These are phyloP conservation scores for Oscheius sp. DNA, from an alignment of 2,888 invertebrate species.

Conservation along the genomic window DNA sequence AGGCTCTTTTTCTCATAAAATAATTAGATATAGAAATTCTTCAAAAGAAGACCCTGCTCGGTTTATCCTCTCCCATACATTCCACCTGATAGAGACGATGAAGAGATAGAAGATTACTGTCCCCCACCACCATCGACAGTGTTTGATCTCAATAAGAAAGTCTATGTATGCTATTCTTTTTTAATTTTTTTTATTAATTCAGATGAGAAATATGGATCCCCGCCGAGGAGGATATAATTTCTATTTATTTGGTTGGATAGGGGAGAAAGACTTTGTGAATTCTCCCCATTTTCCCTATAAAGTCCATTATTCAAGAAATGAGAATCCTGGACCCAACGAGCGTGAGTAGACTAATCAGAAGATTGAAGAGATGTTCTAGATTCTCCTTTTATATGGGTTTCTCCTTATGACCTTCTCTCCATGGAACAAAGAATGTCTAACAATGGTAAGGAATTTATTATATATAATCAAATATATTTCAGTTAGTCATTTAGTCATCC, in stretches of 20 bases:
- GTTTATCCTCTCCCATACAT: constrained; percentile 6
- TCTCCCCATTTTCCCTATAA: constrained; percentile 43
- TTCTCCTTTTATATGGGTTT: constrained; percentile 39
- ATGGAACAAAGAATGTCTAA: constrained; percentile 38
- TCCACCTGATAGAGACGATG: background rate
- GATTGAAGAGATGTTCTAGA: constrained; percentile 9
- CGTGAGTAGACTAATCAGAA: constrained; percentile 24
- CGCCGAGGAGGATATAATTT: constrained; percentile 34
- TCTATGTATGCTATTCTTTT: constrained; percentile 39
- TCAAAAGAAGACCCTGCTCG: constrained; percentile 38
- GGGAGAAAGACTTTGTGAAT: constrained; percentile 28
- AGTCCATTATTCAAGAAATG: constrained; percentile 40
- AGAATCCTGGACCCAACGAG: constrained; percentile 41
- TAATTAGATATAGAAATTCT: constrained; percentile 37
- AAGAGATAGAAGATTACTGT: background rate
- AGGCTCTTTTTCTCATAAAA: background rate
- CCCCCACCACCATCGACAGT: background rate
- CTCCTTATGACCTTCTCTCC: constrained; percentile 41
- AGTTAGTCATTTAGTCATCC: constrained; percentile 23
- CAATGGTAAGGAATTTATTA: constrained; percentile 15
- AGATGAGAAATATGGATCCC: constrained; percentile 30
- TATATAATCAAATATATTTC: background rate
- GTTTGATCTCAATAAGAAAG: constrained; percentile 29
- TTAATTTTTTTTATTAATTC: background rate
- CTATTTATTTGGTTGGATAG: constrained; percentile 37